Evolutionary conservation across 2,888 invertebrate genomes (phyloP).

Genomic region (Melipona beecheii): DNA sequence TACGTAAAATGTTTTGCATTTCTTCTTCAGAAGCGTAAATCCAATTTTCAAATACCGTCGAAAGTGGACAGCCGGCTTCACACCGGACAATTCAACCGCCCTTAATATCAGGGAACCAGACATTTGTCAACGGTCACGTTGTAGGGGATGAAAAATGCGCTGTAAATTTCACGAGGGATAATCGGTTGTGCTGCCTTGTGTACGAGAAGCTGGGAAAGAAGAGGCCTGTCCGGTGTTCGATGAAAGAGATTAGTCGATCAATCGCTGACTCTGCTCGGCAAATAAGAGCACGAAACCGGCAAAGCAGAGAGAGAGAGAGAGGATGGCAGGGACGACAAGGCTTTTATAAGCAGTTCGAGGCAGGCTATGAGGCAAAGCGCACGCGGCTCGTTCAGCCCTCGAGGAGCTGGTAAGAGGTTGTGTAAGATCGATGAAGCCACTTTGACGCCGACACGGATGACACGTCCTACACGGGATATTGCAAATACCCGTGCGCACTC

Average conservation of each 20-base stretch:
- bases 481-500: slow-evolving; percentile 60
- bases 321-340: not conserved
- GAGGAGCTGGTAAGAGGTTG: slow-evolving; percentile 64
- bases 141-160: slow-evolving; percentile 14
- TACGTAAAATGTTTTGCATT: too few relatives aligned
- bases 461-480: slow-evolving; percentile 60
- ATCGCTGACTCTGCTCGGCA: slow-evolving; percentile 52
- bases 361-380: slow-evolving; percentile 31
- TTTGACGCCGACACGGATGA: slow-evolving; percentile 65
- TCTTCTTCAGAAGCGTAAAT: not conserved
- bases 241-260: slow-evolving; percentile 51
- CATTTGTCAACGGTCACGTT: not conserved
- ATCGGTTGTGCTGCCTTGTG: slow-evolving; percentile 14
- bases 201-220: slow-evolving; percentile 6
- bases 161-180: slow-evolving; percentile 28
- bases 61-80: not conserved
- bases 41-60: not conserved
- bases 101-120: not conserved
- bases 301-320: not conserved
- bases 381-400: slow-evolving; percentile 47
- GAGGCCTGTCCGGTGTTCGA: slow-evolving; percentile 34
- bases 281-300: slow-evolving; percentile 37
- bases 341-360: slow-evolving; percentile 60
- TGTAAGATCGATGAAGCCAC: slow-evolving; percentile 67
- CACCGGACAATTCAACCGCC: not conserved